Evolutionary conservation across 1,140 invertebrate species (phyloP), one percentile per base, ranked within the genome.

Genomic region (Spodoptera litura): DNA sequence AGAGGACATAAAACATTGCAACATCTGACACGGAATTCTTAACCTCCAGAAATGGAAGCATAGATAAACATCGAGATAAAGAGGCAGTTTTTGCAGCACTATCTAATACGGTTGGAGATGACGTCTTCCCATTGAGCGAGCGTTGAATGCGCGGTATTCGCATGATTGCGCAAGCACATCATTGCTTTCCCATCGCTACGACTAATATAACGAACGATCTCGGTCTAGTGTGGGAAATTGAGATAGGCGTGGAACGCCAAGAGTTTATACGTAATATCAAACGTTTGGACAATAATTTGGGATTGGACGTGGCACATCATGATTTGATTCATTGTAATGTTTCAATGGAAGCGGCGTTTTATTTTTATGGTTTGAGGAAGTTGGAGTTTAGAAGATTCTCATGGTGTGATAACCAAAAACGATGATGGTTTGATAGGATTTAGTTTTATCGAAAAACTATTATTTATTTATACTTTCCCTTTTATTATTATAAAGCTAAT

Each of bases 141-240:
- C 62, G 62, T 20, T 51, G 62, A 51, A 27, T 53, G 61, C 35
- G 61, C 56, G 56, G 56, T 27, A 55, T 80, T 70, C 62, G 61
- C 62, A 71, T 49, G 61, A 52, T 75, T 80, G 51, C 64, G 62
- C 55, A 75, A 75, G 66, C 12, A 44, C 77, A 61, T 72, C 77
- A 31, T 55, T 72, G 74, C 68, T 73, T 80, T 82, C 52, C 77
- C 62, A 76, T 72, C 58, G 72, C 52, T 27, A 58, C 78, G 76
- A 70, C 66, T 71, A 58, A 78, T 64, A 81, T 64, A 25, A 51
- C 44, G 25, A 31, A 52, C 49, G 66, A 70, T 70, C 20, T 70
- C 52, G 9, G 49, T n/a, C 15, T 70, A 25, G 25, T 70, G 66
- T 70, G 66, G 49, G 66, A 70, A 70, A 51, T 53, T 25, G 27